Conservation (phyloP, 2,113 vertebrate genomes). For the Balaenoptera acutorostrata region DNA sequence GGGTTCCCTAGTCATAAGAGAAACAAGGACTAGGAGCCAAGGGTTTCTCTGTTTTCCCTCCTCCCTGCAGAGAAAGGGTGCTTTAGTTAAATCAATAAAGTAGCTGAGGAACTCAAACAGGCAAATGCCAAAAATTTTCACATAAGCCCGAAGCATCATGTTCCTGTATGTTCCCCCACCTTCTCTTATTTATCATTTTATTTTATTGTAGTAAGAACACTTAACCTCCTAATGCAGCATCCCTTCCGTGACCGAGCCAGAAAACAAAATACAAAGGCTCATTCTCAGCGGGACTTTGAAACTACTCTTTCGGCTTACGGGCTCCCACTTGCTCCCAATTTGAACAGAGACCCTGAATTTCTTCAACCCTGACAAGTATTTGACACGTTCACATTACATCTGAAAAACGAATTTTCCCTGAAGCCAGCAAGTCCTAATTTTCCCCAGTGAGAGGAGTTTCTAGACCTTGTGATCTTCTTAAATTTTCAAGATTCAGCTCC, state of each 20-base stretch:
- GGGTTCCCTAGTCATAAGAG: not conserved
- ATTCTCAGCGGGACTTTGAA: not conserved
- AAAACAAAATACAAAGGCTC: conserved; percentile 13
- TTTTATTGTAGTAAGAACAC: not conserved
- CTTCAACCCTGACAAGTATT: conserved; percentile 1
- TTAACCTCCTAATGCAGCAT: not conserved
- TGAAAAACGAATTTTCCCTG: not conserved
- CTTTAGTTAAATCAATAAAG: not conserved
- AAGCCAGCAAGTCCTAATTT: not conserved
- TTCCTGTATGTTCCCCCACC: not conserved
- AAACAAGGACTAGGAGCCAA: not conserved
- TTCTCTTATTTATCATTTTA: not conserved
- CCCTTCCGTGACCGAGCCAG: not conserved
- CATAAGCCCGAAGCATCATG: not conserved
- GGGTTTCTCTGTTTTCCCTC: not conserved
- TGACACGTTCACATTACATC: not conserved
- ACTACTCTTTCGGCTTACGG: not conserved
- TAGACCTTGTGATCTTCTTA: not conserved
- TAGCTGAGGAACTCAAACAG: not conserved
- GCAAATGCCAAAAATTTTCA: not conserved
- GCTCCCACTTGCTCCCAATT: not conserved
- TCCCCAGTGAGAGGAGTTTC: not conserved
- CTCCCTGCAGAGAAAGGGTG: not conserved
- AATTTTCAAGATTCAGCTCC: not conserved
- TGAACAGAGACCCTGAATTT: not conserved